These are phyloP conservation scores for Anthopleura xanthogrammica DNA, from an alignment of 92 coral and sea anemone species.

Conservation along the genomic window DNA sequence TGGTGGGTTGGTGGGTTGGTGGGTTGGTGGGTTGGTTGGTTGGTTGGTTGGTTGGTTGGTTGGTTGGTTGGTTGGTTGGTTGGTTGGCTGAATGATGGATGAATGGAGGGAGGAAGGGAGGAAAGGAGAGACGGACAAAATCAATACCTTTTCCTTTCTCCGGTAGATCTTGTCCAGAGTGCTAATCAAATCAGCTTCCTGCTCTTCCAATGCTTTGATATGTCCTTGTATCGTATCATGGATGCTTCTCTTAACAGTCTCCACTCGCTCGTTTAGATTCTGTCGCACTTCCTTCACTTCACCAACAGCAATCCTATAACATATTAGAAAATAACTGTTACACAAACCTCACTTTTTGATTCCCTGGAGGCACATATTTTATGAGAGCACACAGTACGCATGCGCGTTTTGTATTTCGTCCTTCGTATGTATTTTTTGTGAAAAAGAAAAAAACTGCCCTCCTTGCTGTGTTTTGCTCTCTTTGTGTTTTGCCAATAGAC, in stretches of 20 bases:
- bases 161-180: conserved; percentile 63
- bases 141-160: conserved; percentile 72
- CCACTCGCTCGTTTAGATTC: conserved; percentile 67
- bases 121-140: background rate
- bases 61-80: too few species aligned
- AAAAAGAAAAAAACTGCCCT: background rate
- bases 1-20: too few species aligned
- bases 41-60: too few species aligned
- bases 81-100: too few species aligned
- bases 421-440: background rate
- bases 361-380: too few species aligned
- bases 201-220: conserved; percentile 76
- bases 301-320: conserved; percentile 62
- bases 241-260: conserved; percentile 66
- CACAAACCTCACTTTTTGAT: too few species aligned
- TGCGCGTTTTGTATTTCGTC: too few species aligned
- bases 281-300: conserved; percentile 75
- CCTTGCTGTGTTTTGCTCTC: too few species aligned
- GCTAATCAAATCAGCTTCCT: conserved; percentile 63
- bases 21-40: too few species aligned
- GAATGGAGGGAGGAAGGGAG: background rate
- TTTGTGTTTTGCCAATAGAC: too few species aligned
- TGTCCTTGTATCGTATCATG: conserved; percentile 72
- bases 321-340: too few species aligned
- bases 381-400: too few species aligned